These are phyloP conservation scores for Drosophila parvula DNA, from an alignment of 1,140 invertebrate genomes.

Conservation along the genomic window DNA sequence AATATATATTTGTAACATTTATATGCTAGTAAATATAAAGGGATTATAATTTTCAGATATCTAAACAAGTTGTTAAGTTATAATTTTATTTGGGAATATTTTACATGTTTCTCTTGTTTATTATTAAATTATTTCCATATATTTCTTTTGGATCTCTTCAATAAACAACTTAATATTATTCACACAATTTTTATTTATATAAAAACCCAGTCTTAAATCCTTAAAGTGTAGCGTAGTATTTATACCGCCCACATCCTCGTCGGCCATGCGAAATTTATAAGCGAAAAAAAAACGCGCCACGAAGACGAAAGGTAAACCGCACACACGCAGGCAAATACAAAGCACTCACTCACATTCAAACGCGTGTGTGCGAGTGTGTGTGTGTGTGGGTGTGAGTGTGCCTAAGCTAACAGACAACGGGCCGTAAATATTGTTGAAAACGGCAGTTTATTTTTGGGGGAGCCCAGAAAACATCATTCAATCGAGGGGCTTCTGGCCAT, in stretches of 20 bases:
- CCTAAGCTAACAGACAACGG: slow-evolving; percentile 74
- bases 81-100: no score
- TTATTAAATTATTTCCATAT: background rate
- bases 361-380: background rate
- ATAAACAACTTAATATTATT: no score
- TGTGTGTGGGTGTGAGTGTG: slow-evolving; percentile 18
- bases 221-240: slow-evolving; percentile 24
- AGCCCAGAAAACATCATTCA: slow-evolving; percentile 64
- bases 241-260: background rate
- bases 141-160: no score
- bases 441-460: slow-evolving; percentile 74
- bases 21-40: background rate
- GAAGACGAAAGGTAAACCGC: slow-evolving; percentile 33
- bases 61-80: no score
- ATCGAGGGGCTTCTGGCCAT: slow-evolving; percentile 51
- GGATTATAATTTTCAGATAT: no score
- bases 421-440: slow-evolving; percentile 79
- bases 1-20: background rate
- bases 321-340: slow-evolving; percentile 38
- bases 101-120: background rate
- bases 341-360: slow-evolving; percentile 45
- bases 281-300: slow-evolving; percentile 18
- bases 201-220: background rate
- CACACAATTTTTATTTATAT: no score
- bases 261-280: slow-evolving; percentile 62